Base-by-base conservation (phyloP, 2,888 invertebrate genomes). In the Venusia cambrica region DNA sequence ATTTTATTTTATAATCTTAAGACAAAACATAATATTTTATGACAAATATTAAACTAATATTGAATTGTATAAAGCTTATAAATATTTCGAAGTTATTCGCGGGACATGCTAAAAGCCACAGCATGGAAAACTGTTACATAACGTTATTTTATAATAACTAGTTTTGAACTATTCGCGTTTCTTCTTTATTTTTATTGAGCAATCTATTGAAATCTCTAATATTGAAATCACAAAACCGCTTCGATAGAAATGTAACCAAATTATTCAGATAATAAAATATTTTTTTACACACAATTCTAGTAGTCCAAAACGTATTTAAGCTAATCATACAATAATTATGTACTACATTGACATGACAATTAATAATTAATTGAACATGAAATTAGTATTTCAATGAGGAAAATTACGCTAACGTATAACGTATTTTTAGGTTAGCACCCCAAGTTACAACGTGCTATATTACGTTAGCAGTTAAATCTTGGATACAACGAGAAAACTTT, bases 401-500 rank as follows among this genome's bases (percentile, higher is more conserved):
- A n/a, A n/a, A n/a, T n/a, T n/a, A n/a, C n/a, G n/a, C n/a, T n/a
- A n/a, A n/a, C n/a, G n/a, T n/a, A n/a, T n/a, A n/a, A n/a, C n/a
- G n/a, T n/a, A n/a, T n/a, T n/a, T n/a, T n/a, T n/a, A 10, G 16
- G 26, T 26, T 47, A 62, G 52, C 52, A 61, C 53, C 51, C 47
- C 41, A 45, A 29, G 40, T 42, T 42, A 48, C 40, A 39, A 19
- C 31, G 38, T 49, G 47, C 35, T 35, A 47, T 39, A 15, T 39
- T 42, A 27, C 33, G 13, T 31, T 42, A 40, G 54, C 54, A 43
- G 26, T 51, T 45, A 40, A 15, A 42, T 50, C 48, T 29, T 31
- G 48, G 45, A 42, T 54, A 49, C 47, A 57, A 46, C 50, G 48
- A 48, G 55, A 45, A 58, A 53, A 58, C 59, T 63, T 64, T 60